These are phyloP conservation scores for Perithous albicinctus DNA, from an alignment of 2,888 invertebrate genomes.

Conservation along the genomic window DNA sequence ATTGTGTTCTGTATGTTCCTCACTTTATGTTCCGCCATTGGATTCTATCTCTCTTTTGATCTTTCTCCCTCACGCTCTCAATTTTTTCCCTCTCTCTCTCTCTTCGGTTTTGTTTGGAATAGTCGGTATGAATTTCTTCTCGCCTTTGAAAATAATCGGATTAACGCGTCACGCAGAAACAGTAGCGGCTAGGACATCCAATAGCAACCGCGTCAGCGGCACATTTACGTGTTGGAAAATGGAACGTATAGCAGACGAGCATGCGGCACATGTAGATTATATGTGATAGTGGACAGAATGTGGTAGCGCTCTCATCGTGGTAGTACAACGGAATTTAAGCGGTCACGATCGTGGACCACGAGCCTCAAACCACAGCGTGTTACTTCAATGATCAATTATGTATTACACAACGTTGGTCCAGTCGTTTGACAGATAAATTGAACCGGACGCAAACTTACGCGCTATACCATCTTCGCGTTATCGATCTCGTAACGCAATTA, in stretches of 20 bases:
- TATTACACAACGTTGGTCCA: slow-evolving; percentile 56
- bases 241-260: not conserved
- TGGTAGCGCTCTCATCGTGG: not conserved
- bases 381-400: slow-evolving; percentile 75
- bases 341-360: slow-evolving; percentile 60
- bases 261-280: not conserved
- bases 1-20: not conserved
- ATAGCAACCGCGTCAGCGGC: slow-evolving; percentile 1
- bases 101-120: not conserved
- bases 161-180: not conserved
- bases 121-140: slow-evolving; percentile 11
- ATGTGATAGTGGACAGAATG: not conserved
- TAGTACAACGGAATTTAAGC: slow-evolving; percentile 47
- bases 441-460: slow-evolving; percentile 59
- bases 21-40: not conserved
- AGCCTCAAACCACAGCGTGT: slow-evolving; percentile 61
- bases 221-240: not conserved
- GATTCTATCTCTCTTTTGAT: slow-evolving; percentile 5
- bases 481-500: slow-evolving; percentile 72
- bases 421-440: slow-evolving; percentile 71
- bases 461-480: slow-evolving; percentile 45
- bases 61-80: not conserved
- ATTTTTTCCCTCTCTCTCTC: not conserved
- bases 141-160: slow-evolving; percentile 10
- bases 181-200: not conserved